Evolutionary conservation across 2,888 invertebrate species (phyloP).

Genomic region (Sthenelais limicola): DNA sequence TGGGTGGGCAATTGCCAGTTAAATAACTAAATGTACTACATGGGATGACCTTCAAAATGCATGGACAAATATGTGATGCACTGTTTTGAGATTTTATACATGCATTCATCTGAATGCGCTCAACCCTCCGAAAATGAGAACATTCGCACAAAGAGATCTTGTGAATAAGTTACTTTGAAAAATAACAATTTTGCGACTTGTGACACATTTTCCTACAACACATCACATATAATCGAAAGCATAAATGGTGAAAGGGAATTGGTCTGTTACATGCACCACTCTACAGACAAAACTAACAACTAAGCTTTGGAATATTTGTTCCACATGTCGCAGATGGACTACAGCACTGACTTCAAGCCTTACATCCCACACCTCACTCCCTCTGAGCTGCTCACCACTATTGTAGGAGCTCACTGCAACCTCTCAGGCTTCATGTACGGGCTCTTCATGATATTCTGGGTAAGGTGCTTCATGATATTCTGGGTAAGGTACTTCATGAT

Average conservation of each 20-base stretch:
- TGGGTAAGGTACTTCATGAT: too few relatives aligned
- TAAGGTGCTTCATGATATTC: too few relatives aligned
- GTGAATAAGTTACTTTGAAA: too few relatives aligned
- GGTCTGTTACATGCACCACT: not conserved
- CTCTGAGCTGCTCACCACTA: not conserved
- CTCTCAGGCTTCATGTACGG: conserved; percentile 20
- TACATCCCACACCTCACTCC: not conserved
- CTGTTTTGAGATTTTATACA: not conserved
- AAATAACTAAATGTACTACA: too few relatives aligned
- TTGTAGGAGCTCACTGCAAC: conserved; percentile 20
- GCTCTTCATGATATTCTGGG: conserved; percentile 30
- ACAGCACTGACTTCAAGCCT: not conserved
- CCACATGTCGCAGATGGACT: conserved; percentile 5
- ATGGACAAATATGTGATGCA: not conserved
- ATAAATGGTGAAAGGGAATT: not conserved
- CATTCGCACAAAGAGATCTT: too few relatives aligned
- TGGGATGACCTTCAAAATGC: too few relatives aligned
- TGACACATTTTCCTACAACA: not conserved
- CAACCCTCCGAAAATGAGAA: too few relatives aligned
- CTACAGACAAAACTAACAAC: too few relatives aligned
- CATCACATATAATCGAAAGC: not conserved
- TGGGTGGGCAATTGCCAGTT: too few relatives aligned
- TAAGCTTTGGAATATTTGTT: too few relatives aligned
- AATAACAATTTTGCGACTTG: too few relatives aligned
- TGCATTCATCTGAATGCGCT: too few relatives aligned